These are phyloP conservation scores for Enteromius anoplus DNA, from an alignment of 2,797 vertebrate species.

Conservation along the genomic window DNA sequence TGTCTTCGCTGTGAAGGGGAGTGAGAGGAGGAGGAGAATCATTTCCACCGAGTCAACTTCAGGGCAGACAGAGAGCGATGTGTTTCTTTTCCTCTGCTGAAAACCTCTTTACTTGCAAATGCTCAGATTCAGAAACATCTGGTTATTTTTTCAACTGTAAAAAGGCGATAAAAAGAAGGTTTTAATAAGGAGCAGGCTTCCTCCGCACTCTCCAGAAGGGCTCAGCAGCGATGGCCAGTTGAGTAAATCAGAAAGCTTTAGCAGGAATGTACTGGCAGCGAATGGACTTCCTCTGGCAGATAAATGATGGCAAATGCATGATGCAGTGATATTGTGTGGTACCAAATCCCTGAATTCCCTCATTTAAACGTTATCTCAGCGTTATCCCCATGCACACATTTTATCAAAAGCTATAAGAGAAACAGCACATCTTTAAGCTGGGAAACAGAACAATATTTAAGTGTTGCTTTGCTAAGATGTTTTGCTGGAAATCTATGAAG, in stretches of 20 bases:
- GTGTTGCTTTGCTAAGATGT: slow-evolving; percentile 15
- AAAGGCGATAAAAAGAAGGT: slow-evolving; percentile 66
- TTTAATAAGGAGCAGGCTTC: slow-evolving; percentile 77
- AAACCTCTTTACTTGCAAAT: slow-evolving; percentile 72
- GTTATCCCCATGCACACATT: slow-evolving; percentile 10
- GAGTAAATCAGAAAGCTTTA: slow-evolving; percentile 70
- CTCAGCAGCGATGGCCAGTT: slow-evolving; percentile 64
- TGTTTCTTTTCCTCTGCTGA: slow-evolving; percentile 40
- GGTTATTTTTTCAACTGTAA: slow-evolving; percentile 59
- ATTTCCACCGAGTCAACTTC: slow-evolving; percentile 72
- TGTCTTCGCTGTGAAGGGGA: slow-evolving; percentile 3
- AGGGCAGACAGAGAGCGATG: slow-evolving; percentile 62
- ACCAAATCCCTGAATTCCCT: slow-evolving; percentile 19
- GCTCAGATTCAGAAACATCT: slow-evolving; percentile 66
- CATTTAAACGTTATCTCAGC: slow-evolving; percentile 13
- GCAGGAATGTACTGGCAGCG: slow-evolving; percentile 69
- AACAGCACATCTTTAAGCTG: slow-evolving; percentile 4
- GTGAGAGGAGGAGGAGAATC: slow-evolving; percentile 30
- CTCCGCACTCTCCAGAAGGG: slow-evolving; percentile 67
- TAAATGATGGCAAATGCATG: slow-evolving; percentile 54
- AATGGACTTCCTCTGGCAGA: slow-evolving; percentile 67
- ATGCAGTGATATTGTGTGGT: slow-evolving; percentile 30
- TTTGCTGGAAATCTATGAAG: neutral
- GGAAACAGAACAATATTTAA: slow-evolving; percentile 18
- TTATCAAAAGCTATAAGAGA: slow-evolving; percentile 3